Evolutionary conservation across 2,113 vertebrate genomes (phyloP).

Genomic region (Scortum barcoo): DNA sequence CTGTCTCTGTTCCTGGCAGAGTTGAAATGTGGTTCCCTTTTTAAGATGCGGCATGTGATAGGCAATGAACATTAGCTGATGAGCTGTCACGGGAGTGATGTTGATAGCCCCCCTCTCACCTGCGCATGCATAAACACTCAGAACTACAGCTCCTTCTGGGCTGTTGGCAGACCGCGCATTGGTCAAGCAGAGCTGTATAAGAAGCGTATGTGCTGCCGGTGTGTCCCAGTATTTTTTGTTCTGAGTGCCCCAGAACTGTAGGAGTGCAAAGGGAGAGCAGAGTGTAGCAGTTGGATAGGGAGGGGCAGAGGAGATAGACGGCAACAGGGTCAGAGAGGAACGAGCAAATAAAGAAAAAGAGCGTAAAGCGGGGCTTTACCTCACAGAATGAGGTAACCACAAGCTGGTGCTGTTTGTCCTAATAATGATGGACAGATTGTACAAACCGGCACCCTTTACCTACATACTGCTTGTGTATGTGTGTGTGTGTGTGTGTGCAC

Average conservation of each 20-base stretch:
- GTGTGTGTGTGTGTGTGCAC: not conserved
- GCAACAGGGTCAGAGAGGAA: constrained; percentile 23
- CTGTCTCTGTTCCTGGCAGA: constrained; percentile 56
- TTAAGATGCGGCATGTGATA: constrained; percentile 59
- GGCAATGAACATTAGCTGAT: constrained; percentile 73
- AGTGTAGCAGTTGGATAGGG: not conserved
- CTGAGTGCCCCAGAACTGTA: not conserved
- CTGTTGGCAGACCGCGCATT: constrained; percentile 3
- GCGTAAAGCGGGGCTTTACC: constrained; percentile 28
- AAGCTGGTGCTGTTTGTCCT: constrained; percentile 34
- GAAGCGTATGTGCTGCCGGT: not conserved
- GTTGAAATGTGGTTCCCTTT: constrained; percentile 66
- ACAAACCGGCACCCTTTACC: constrained; percentile 19
- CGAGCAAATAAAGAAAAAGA: constrained; percentile 33
- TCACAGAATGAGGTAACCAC: constrained; percentile 36
- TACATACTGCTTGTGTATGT: constrained; percentile 16
- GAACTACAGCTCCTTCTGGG: constrained; percentile 27
- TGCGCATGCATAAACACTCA: constrained; percentile 32
- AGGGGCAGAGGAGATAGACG: not conserved
- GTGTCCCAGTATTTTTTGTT: not conserved
- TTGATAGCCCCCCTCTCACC: constrained; percentile 56
- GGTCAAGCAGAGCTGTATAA: constrained; percentile 6
- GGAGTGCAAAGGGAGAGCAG: not conserved
- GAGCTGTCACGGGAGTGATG: constrained; percentile 63
- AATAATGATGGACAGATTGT: constrained; percentile 29